Percentiles rank a stretch among this genome's conserved stretches.
phyloP scores from a whole-genome alignment of 2,797 vertebrate genomes.

The Cynodonichthys magdalenae region DNA sequence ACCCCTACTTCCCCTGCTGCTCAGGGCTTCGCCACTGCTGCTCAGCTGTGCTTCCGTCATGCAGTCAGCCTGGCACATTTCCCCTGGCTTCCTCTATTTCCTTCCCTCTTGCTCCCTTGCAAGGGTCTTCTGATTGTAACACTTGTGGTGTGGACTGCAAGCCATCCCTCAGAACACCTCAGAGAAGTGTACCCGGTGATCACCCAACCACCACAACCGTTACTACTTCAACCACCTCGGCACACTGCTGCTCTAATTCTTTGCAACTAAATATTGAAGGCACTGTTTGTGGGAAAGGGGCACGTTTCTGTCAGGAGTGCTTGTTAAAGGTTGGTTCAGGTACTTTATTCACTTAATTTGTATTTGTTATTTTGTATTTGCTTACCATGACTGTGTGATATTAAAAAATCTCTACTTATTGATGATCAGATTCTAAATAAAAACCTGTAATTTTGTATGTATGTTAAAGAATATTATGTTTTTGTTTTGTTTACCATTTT shows the following conservation, averaged over 20 bases:
- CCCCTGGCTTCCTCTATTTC: slow-evolving; percentile 51
- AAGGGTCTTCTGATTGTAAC: slow-evolving; percentile 71
- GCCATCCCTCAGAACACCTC: slow-evolving; percentile 61
- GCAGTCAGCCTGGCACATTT: slow-evolving; percentile 56
- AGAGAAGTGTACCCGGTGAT: slow-evolving; percentile 67
- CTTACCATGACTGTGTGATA: not conserved
- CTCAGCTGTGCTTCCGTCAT: slow-evolving; percentile 60
- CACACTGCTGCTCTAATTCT: slow-evolving; percentile 89
- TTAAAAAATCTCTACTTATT: not conserved
- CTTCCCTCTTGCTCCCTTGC: slow-evolving; percentile 52
- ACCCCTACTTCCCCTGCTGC: slow-evolving; percentile 85
- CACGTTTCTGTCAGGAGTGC: slow-evolving; percentile 92
- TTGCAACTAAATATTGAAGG: slow-evolving; percentile 89
- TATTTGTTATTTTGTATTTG: slow-evolving; percentile 12
- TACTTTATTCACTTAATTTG: slow-evolving; percentile 29
- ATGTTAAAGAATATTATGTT: too few relatives aligned
- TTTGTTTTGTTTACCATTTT: not conserved
- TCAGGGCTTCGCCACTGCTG: slow-evolving; percentile 81
- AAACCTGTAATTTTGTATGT: too few relatives aligned
- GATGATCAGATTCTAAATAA: too few relatives aligned
- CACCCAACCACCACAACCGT: slow-evolving; percentile 63
- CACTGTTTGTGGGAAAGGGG: slow-evolving; percentile 89
- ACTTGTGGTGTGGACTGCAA: slow-evolving; percentile 67
- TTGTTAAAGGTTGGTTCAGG: slow-evolving; percentile 91
- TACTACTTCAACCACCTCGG: slow-evolving; percentile 73